A percentile compares a stretch with the other conserved stretches of the same genome.
phyloP scores from a whole-genome alignment of 2,888 invertebrate genomes.

The Acanthoscelides obtectus region DNA sequence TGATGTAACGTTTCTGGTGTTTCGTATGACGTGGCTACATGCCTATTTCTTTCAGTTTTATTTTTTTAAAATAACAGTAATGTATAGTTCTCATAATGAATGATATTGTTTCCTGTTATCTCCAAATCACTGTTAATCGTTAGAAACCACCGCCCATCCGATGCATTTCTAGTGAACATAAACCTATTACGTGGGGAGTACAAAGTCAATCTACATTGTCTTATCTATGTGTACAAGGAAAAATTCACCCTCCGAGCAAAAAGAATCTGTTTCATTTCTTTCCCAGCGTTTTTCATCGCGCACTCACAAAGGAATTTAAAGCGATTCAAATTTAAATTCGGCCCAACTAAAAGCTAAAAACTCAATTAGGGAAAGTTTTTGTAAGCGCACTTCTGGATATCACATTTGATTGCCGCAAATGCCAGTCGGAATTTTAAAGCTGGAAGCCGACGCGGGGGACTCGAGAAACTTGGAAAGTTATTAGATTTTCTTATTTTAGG shows the following conservation, averaged over 20 bases:
- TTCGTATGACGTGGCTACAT: too few relatives aligned
- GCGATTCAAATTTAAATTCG: conserved; percentile 17
- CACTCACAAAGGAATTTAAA: conserved; percentile 14
- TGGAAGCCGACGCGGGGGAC: neutral
- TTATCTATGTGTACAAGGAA: too few relatives aligned
- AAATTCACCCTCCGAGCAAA: neutral
- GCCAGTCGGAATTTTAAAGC: conserved; percentile 14
- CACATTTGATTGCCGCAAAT: conserved; percentile 15
- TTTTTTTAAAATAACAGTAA: too few relatives aligned
- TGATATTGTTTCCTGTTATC: too few relatives aligned
- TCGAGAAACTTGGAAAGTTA: neutral
- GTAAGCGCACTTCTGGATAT: conserved; percentile 5
- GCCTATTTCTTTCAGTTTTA: too few relatives aligned
- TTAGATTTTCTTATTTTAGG: neutral
- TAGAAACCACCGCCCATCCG: too few relatives aligned
- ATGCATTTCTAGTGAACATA: too few relatives aligned
- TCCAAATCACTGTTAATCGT: too few relatives aligned
- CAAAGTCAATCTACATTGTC: too few relatives aligned
- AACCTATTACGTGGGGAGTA: too few relatives aligned
- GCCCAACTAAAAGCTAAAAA: conserved; percentile 8
- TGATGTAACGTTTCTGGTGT: too few relatives aligned
- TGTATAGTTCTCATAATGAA: too few relatives aligned
- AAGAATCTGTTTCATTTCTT: neutral
- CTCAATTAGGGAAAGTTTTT: conserved; percentile 11
- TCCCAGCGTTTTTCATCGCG: conserved; percentile 3